phyloP scores from a whole-genome alignment of 2,797 vertebrate species.

The Heliangelus exortis region DNA sequence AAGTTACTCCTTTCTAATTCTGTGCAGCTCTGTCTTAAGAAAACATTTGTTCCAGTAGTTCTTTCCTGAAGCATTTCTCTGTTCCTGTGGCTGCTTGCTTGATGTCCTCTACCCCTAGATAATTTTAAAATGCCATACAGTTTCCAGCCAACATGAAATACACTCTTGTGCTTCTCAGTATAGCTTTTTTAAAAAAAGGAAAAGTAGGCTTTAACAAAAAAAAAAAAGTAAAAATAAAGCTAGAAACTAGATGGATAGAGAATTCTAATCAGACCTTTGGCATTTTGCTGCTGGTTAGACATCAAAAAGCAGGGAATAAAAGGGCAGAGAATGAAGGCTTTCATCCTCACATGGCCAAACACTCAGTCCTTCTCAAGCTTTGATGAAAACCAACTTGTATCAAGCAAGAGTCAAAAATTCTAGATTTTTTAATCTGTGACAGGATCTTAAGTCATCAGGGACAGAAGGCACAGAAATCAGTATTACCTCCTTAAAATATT shows the following conservation, averaged over 20 bases:
- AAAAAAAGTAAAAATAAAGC: not conserved
- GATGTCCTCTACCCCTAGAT: not conserved
- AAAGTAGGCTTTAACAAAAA: not conserved
- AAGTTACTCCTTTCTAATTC: not conserved
- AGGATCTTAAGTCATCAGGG: not conserved
- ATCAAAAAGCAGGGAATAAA: not conserved
- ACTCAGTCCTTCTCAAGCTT: not conserved
- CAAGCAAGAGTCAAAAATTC: not conserved
- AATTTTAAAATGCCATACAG: not conserved
- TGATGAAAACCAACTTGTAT: not conserved
- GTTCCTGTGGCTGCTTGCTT: not conserved
- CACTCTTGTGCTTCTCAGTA: not conserved
- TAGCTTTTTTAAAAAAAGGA: not conserved
- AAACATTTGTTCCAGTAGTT: not conserved
- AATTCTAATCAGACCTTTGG: not conserved
- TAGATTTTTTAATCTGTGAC: not conserved
- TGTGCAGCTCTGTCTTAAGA: not conserved
- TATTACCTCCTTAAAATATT: not conserved
- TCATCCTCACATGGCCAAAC: not conserved
- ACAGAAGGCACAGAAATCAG: not conserved
- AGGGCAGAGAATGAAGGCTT: not conserved
- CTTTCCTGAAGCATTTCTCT: not conserved
- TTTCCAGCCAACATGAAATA: not conserved
- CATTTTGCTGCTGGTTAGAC: not conserved
- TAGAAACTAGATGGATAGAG: not conserved